Conservation (phyloP, 64 coral and sea anemone species). For the Trachythela sp. region DNA sequence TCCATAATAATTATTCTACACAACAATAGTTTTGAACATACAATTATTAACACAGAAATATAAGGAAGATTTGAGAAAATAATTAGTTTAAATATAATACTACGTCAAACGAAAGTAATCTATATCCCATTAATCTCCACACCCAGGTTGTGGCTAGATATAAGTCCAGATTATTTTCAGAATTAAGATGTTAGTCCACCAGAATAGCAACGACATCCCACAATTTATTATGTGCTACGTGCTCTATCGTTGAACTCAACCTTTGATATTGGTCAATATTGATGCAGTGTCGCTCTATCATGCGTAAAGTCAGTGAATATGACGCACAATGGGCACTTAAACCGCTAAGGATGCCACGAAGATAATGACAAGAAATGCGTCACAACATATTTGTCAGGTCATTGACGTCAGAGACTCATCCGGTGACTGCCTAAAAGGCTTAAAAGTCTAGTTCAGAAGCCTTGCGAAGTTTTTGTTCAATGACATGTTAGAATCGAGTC, state of each 20-base stretch:
- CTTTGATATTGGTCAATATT: neutral
- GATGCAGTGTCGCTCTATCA: neutral
- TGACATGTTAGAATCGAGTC: neutral
- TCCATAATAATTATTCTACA: no score
- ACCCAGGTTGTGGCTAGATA: neutral
- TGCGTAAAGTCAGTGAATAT: neutral
- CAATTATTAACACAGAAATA: neutral
- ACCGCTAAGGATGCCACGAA: neutral
- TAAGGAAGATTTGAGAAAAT: neutral
- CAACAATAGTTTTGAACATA: no score
- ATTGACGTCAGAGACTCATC: conserved; percentile 12
- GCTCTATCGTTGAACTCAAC: neutral
- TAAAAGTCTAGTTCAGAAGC: conserved; percentile 4
- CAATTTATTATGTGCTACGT: neutral
- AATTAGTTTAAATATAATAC: neutral
- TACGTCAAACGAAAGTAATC: neutral
- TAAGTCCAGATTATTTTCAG: neutral
- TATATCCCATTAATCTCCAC: neutral
- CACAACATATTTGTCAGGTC: neutral
- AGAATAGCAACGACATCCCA: neutral
- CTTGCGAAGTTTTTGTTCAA: neutral
- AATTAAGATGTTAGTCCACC: neutral
- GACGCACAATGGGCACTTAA: conserved; percentile 1
- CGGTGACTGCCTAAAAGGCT: neutral
- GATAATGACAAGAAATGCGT: conserved; percentile 23